Conservation (phyloP, 2,888 invertebrate species). For the Eupithecia dodoneata region DNA sequence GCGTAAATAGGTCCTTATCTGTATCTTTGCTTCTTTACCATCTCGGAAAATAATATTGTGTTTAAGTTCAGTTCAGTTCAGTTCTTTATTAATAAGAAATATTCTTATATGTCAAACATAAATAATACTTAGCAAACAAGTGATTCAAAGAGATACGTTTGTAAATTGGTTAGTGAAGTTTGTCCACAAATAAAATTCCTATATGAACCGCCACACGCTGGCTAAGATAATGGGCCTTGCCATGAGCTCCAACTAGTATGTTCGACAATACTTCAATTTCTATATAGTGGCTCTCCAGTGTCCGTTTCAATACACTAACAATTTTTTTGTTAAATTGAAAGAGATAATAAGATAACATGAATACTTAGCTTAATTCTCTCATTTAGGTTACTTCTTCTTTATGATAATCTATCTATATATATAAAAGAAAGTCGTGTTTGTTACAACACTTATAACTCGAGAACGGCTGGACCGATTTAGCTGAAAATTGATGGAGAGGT, state of each 20-base stretch:
- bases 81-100: no score
- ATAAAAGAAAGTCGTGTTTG: no score
- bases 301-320: neutral
- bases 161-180: neutral
- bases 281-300: neutral
- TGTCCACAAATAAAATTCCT: neutral
- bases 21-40: neutral
- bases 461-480: no score
- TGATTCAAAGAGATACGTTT: neutral
- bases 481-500: no score
- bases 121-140: no score
- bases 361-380: no score
- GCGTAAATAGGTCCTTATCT: neutral
- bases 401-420: no score
- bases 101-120: no score
- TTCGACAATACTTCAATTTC: neutral
- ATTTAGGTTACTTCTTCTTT: no score
- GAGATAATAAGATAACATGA: no score
- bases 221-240: neutral
- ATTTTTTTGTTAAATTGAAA: neutral
- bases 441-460: no score
- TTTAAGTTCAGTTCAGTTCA: no score
- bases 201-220: neutral
- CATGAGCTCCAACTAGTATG: neutral
- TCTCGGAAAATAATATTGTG: neutral